Evolutionary conservation across 2,888 invertebrate genomes (phyloP), one percentile per base, ranked within the genome.

Genomic region (Ormyrus nitidulus): DNA sequence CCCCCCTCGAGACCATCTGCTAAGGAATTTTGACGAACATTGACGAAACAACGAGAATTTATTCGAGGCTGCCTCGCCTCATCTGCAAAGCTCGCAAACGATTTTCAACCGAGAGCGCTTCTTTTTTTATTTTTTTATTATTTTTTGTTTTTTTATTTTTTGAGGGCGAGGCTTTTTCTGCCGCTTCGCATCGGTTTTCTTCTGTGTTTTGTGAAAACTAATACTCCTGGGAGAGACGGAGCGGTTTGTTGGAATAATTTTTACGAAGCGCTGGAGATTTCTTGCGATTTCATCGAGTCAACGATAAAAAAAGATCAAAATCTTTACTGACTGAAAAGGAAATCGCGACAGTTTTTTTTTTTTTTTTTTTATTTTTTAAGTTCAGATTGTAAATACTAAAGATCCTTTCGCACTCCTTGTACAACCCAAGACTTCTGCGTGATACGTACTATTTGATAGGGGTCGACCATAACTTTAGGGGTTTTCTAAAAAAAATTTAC

Each of bases 1-100:
- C 91, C 64, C 92, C 93, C 49, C 87, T 92, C 84, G 93, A 93
- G 84, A 93, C 93, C 62, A 92, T 92, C 84, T 93, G 93, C 86
- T 93, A 88, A 85, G 34, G 3, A 34, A 3, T 34, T 34, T 34
- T 34, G 34, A 34, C 34, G 34, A 34, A 3, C 2, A 19, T 34
- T 34, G 34, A 19, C 19, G 19, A 19, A 2, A 19, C 34, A 34
- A 34, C 34, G 1, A 34, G 34, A 4, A 34, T 34, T 2, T 19
- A 19, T 19, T 34, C 34, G 3, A 34, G 34, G 34, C 34, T 34
- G 34, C 34, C 34, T 34, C 34, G 34, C 34, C 34, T 34, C 34
- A 2, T 3, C 4, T 4, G 34, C 34, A 2, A 34, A 0, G 34
- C 34, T 34, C 34, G 34, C 34, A 2, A 34, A 34, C 34, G 34